Conservation (phyloP, 2,888 invertebrate species). For the Limnephilus marmoratus region DNA sequence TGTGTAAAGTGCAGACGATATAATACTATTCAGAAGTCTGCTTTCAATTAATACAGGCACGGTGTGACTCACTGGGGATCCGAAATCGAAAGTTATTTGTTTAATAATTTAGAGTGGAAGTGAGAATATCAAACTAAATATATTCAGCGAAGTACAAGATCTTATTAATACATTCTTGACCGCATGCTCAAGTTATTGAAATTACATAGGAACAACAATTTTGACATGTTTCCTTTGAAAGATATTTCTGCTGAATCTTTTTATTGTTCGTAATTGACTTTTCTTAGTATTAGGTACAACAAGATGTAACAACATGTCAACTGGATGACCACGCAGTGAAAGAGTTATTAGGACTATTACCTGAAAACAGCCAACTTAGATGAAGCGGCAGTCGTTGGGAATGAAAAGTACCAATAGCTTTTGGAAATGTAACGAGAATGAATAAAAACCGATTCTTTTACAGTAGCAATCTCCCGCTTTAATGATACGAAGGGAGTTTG, state of each 20-base stretch:
- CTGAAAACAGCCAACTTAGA: not conserved
- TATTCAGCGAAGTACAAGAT: not conserved
- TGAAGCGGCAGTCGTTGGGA: no score
- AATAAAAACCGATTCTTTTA: no score
- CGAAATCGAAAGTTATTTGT: not conserved
- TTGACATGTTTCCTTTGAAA: no score
- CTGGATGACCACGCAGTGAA: not conserved
- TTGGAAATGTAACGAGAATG: no score
- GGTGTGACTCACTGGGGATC: not conserved
- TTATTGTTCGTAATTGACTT: no score
- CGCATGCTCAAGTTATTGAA: not conserved
- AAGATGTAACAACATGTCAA: not conserved
- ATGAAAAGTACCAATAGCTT: no score
- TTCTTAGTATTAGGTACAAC: not conserved
- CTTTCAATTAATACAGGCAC: not conserved
- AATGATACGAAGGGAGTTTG: no score
- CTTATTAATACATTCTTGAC: not conserved
- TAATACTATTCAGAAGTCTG: not conserved
- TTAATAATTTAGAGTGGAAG: not conserved
- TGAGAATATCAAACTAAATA: not conserved
- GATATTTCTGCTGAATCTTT: no score
- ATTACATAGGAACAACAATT: no score
- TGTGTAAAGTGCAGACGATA: not conserved
- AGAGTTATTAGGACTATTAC: not conserved
- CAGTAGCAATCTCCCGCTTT: no score